These are phyloP conservation scores for Leucophenga varia DNA, from an alignment of 1,140 invertebrate genomes.

Conservation along the genomic window DNA sequence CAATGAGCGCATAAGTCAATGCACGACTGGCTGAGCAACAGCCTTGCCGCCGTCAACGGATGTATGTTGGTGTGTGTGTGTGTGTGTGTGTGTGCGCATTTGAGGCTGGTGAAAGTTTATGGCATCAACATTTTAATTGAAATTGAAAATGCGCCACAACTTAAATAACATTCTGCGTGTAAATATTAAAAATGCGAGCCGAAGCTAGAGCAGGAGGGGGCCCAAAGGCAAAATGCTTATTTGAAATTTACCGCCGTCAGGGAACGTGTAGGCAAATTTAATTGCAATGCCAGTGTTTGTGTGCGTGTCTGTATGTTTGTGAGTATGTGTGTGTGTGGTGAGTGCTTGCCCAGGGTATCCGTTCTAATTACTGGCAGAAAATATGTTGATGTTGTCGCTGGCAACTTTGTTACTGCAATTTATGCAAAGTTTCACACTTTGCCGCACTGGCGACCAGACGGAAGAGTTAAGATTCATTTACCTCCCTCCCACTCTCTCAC, in stretches of 20 bases:
- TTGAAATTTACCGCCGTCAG: no score
- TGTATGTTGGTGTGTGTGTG: slow-evolving; percentile 8
- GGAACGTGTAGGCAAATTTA: no score
- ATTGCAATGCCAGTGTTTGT: no score
- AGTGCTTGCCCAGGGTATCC: slow-evolving; percentile 10
- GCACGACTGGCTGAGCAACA: slow-evolving; percentile 20
- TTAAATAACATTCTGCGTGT: slow-evolving; percentile 52
- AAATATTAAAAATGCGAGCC: no score
- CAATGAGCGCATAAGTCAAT: slow-evolving; percentile 31
- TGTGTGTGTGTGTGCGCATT: not conserved
- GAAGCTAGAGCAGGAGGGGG: no score
- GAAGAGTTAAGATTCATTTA: no score
- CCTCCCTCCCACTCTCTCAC: slow-evolving; percentile 2
- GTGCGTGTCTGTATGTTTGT: no score
- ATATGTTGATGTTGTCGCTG: no score
- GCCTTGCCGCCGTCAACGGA: no score
- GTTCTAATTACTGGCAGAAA: slow-evolving; percentile 43
- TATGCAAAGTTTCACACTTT: slow-evolving; percentile 51
- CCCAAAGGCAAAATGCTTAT: no score
- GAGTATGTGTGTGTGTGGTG: no score
- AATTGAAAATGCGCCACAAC: slow-evolving; percentile 50
- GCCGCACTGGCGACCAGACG: slow-evolving; percentile 30
- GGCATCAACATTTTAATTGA: slow-evolving; percentile 42
- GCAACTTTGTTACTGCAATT: slow-evolving; percentile 43
- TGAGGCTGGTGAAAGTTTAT: no score